Evolutionary conservation across 1,140 invertebrate genomes (phyloP), one percentile per base, ranked within the genome.

Genomic region (Arion vulgaris): DNA sequence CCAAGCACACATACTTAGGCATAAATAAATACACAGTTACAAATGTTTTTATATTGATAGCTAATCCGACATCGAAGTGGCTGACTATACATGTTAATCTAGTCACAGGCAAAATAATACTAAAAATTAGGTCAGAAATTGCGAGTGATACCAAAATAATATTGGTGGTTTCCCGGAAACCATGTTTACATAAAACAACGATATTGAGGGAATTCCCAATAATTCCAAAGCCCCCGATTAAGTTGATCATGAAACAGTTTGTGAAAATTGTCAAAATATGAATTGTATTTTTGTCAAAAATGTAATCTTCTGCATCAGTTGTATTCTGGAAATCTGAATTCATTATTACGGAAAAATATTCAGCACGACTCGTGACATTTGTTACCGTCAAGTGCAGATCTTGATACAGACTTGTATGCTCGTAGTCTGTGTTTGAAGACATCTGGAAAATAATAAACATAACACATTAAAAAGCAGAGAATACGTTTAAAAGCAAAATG

Each of bases 21-120:
- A 76, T 76, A 26, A 49, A 76, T 2, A 76, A 28, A 76, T 76
- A 76, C 4, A 49, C 74, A 17, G 74, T 76, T 11, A 51, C 73
- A 49, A 51, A 49, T 13, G 49, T 51, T 11, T 75, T 15, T 17
- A 75, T 4, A 9, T 11, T 53, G 15, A 28, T 34, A 1, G 45
- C 15, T 5, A 7, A 9, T 15, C 7, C 49, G 4, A 19, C 28
- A 53, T 53, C 32, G 5, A 76, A 32, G 26, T 53, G 45, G 17
- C 45, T 45, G 45, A 53, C 74, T 0, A 76, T 11, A 53, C 74
- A 76, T 49, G 32, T 76, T 28, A 76, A 9, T 53, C 74, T 49
- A 0, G 41, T 76, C 7, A 76, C 26, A 11, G 51, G 51, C 4
- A 76, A 15, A 7, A 57, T 49, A 36, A 76, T 34, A 15, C 28